Evolutionary conservation across 2,888 invertebrate genomes (phyloP), one percentile per base, ranked within the genome.

Genomic region (Zaprionus obscuricornis): DNA sequence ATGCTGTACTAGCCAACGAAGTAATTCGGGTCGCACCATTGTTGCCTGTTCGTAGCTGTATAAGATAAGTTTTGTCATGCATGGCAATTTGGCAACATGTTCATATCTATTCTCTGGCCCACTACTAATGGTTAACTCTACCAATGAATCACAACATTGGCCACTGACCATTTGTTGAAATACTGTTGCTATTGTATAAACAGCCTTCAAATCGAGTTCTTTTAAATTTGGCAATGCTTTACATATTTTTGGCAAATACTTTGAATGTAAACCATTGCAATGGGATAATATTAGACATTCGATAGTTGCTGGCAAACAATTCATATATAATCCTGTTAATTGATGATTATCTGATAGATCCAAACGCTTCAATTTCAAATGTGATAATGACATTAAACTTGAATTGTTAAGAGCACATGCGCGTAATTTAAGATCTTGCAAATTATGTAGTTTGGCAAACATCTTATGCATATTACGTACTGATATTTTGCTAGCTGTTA

Each of bases 31-130:
- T 0, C 47, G 33, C 22, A 68, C 2, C 1, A 17, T 2, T 1
- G 8, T 20, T 8, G 26, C 47, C 18, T 55, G 37, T 8, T 60
- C 46, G 4, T 27, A 46, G 11, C 40, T 27, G 8, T 50, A 60
- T 0, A 71, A 5, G 1, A 46, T 5, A 1, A 68, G 34, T 7
- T 67, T 68, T 24, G 27, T 72, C 1, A 68, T 26, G 0, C 8
- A 1, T 0, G 72, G 68, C 26, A 66, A 8, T 27, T 54, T 66
- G 42, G 68, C 72, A 0, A 71, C 2, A 2, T 66, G 6, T n/a
- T 68, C 72, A 24, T 71, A 71, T 1, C 46, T 31, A 1, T 17
- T 24, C 0, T 7, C 8, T 0, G 22, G 29, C 2, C 18, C 2
- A 10, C 22, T 36, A 42, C 42, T 60, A 0, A 72, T 14, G 1